Evolutionary conservation across 2,888 invertebrate species (phyloP), one percentile per base, ranked within the genome.

Genomic region (Rhagophthalmus giganteus): DNA sequence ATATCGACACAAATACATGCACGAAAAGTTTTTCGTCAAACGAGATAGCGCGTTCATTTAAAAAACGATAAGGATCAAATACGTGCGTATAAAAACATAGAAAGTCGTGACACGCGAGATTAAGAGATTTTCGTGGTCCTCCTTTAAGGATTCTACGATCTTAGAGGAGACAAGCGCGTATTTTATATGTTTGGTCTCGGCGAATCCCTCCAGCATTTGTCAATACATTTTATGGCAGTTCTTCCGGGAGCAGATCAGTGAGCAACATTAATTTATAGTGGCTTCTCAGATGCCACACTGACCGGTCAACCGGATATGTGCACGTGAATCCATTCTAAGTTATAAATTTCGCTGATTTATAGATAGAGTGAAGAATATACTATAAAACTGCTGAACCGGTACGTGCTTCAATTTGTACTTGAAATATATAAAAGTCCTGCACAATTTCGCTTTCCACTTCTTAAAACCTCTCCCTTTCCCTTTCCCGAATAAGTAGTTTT

Each of bases 201-300:
- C 46, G 50, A 59, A 55, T 59, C 60, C 59, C 55, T 59, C 51
- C 38, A 44, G 57, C 62, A 63, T 63, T 62, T 63, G 63, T 63
- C 63, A 63, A 63, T 63, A 63, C 60, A 59, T 58, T 63, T 63
- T 63, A 63, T 62, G 62, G 61, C 58, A 55, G 56, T 45, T 59
- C 54, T 58, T 59, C 57, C 62, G 55, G 55, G 54, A 53, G 45
- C 54, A 57, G 62, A 62, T 60, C 62, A 58, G 53, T 31, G 44
- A 24, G 14, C 37, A 38, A 41, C 54, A 54, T 54, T 54, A 54
- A 54, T 54, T 54, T 54, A 54, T 50, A 26, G 54, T 38, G 30
- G 31, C 37, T 49, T 31, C 54, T 50, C 39, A 49, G 44, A 54
- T 54, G 49, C 34, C 49, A 45, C 30, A 46, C 14, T 42, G 32